Percentiles rank a stretch among this genome's conserved stretches.
Evolutionary conservation across 2,888 invertebrate genomes (phyloP).

Genomic region (Nesidiocoris tenuis): DNA sequence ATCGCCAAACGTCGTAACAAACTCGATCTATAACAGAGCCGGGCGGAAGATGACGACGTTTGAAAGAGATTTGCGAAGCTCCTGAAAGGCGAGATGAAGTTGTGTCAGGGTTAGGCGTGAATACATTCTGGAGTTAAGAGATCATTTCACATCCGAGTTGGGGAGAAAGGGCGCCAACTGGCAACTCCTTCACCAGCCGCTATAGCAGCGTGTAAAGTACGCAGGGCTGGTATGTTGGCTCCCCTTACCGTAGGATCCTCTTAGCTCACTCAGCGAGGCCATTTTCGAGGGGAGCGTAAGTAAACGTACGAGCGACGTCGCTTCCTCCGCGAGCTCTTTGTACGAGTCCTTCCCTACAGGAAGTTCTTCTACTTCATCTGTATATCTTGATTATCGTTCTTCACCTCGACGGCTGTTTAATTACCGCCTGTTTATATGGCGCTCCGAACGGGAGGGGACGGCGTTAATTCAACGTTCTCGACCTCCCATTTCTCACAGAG

Average conservation of each 20-base stretch:
- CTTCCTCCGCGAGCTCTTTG: not conserved
- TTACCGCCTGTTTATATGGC: not conserved
- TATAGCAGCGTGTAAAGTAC: not conserved
- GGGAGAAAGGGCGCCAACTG: not conserved
- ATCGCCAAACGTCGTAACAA: not conserved
- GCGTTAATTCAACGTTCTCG: not conserved
- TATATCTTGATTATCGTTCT: not conserved
- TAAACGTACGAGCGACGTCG: not conserved
- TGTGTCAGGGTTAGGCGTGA: not conserved
- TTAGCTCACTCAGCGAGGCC: not conserved
- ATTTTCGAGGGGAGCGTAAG: not conserved
- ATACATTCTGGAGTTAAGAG: conserved; percentile 21
- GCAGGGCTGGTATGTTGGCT: not conserved
- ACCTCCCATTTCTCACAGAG: not conserved
- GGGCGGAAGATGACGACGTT: not conserved
- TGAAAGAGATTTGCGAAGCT: not conserved
- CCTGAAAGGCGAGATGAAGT: not conserved
- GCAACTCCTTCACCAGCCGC: not conserved
- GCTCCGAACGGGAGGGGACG: not conserved
- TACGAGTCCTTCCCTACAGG: not conserved
- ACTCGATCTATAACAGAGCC: not conserved
- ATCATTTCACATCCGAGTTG: conserved; percentile 8
- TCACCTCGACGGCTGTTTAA: not conserved
- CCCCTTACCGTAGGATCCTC: not conserved
- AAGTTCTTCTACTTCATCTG: not conserved